Percentiles rank a stretch among this genome's conserved stretches.
Evolutionary conservation across 2,888 invertebrate species (phyloP).

Genomic region (Ferdinandea cuprea): DNA sequence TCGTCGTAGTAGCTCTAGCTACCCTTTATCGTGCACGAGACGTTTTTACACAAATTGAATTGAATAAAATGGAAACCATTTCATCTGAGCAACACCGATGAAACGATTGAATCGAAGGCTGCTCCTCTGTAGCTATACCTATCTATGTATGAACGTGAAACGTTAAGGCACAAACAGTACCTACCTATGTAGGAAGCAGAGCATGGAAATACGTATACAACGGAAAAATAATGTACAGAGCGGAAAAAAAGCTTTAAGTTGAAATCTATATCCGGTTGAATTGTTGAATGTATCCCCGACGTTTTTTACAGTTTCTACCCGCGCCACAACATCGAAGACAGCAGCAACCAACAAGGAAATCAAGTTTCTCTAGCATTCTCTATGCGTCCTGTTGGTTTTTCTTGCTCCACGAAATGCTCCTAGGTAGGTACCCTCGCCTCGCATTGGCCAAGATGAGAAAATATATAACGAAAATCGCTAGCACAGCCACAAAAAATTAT

Average conservation of each 20-base stretch:
- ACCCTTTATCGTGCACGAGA: slow-evolving; percentile 44
- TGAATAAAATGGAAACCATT: slow-evolving; percentile 63
- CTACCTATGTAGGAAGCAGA: background rate
- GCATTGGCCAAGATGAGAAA: background rate
- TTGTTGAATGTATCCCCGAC: slow-evolving; percentile 58
- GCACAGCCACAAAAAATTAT: slow-evolving; percentile 39
- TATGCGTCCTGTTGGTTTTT: slow-evolving; percentile 5
- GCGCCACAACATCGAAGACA: slow-evolving; percentile 16
- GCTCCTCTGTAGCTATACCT: background rate
- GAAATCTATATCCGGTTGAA: slow-evolving; percentile 69
- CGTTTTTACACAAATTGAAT: slow-evolving; percentile 64
- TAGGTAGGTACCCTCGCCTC: too few relatives aligned
- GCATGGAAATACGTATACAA: slow-evolving; percentile 38
- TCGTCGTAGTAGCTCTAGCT: slow-evolving; percentile 12
- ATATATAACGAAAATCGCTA: slow-evolving; percentile 20
- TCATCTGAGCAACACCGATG: slow-evolving; percentile 38
- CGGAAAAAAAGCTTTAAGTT: slow-evolving; percentile 62
- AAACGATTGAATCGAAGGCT: slow-evolving; percentile 8
- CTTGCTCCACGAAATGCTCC: too few relatives aligned
- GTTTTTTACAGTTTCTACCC: slow-evolving; percentile 8
- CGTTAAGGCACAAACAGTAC: slow-evolving; percentile 7
- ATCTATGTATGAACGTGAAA: background rate
- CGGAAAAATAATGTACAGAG: slow-evolving; percentile 52
- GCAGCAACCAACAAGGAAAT: slow-evolving; percentile 57
- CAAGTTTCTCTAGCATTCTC: slow-evolving; percentile 42